phyloP scores from a whole-genome alignment of 2,113 vertebrate genomes.

The Brachypteracias leptosomus region DNA sequence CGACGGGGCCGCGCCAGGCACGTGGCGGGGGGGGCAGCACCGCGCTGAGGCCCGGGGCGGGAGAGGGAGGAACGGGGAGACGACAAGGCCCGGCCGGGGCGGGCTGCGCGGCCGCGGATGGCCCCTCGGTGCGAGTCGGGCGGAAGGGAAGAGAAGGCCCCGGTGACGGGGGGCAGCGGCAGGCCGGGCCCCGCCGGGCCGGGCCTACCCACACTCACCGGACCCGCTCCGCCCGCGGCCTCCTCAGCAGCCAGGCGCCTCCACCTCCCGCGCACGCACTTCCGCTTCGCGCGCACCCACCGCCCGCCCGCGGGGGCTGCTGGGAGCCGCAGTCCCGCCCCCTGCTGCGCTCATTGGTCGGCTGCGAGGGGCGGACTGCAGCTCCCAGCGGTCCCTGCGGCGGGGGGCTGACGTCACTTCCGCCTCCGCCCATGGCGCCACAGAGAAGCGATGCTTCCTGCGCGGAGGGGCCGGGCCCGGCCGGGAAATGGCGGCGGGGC shows the following conservation, averaged over 20 bases:
- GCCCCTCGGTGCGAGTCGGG: too few species aligned
- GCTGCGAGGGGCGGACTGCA: accelerated
- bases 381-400: neutral
- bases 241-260: slow-evolving; percentile 1
- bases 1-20: neutral
- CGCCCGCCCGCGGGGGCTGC: neutral
- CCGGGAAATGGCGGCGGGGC: neutral
- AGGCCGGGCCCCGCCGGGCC: too few species aligned
- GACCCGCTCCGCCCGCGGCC: slow-evolving; percentile 5
- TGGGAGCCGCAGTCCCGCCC: neutral
- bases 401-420: too few species aligned
- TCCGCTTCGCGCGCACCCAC: slow-evolving; percentile 11
- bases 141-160: too few species aligned
- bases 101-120: neutral
- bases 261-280: slow-evolving; percentile 22
- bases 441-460: neutral
- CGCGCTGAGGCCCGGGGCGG: neutral
- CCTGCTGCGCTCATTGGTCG: accelerated
- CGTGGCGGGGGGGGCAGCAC: neutral
- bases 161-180: too few species aligned
- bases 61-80: neutral
- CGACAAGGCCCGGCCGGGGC: neutral
- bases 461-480: neutral
- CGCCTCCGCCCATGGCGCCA: neutral
- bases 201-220: slow-evolving; percentile 10